Evolutionary conservation across 1,140 invertebrate genomes (phyloP), one percentile per base, ranked within the genome.

Genomic region (Drosophila parvula): DNA sequence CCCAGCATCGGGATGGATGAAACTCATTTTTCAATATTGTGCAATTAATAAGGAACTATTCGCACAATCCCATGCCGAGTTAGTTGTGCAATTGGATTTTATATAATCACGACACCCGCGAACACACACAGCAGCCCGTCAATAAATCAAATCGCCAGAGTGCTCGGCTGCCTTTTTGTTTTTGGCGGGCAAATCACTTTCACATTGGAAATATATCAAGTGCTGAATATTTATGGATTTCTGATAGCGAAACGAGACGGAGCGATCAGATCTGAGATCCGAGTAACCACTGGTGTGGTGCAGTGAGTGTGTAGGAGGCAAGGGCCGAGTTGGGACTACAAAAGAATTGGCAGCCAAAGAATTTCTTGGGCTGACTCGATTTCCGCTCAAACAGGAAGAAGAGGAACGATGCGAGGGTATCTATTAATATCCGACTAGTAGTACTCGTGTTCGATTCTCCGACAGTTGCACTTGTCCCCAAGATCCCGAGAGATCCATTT

Each of bases 301-400:
- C 53, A 58, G 44, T 36, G 34, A 60, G 44, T 60, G 50, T 60
- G 55, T 56, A 59, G 50, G 47, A 45, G 73, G 62, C 74, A 76
- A 76, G 74, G 74, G 74, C 74, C 74, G 44, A 53, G 40, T 43
- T 58, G 45, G 47, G 41, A 76, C 74, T 76, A 76, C 71, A 47
- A 47, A 61, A 67, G 47, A 65, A 57, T 65, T 63, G 40, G 60
- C 32, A 27, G 53, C 51, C 56, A 59, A 70, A 32, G 34, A 48
- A 71, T 73, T 40, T 70, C 8, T 40, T 53, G 70, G 71, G 70
- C 38, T 56, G 44, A 59, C 59, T 77, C 69, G 70, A 74, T 74
- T 85, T 84, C 81, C 81, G 81, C 78, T 73, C 74, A 67, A 74
- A 82, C 65, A 53, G 65, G 53, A 84, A 79, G 81, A 83, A 84